Percentiles rank a stretch among this genome's conserved stretches.
Conservation (phyloP, 2,797 vertebrate species). For the Chelmon rostratus region DNA sequence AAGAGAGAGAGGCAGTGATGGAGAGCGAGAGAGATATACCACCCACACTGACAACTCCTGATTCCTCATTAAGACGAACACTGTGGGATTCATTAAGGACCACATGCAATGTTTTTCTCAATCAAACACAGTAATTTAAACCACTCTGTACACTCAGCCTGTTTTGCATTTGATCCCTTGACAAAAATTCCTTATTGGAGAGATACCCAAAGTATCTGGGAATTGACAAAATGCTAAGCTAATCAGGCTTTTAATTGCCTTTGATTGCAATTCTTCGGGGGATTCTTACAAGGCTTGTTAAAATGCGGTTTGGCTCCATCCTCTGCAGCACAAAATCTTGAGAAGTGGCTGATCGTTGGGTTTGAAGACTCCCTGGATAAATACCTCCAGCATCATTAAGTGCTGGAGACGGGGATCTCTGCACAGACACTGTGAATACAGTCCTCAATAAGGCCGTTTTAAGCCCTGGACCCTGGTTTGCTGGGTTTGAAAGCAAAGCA, state of each 20-base stretch:
- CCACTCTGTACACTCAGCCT: background rate
- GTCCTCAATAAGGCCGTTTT: background rate
- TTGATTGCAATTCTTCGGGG: conserved; percentile 53
- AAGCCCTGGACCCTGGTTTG: background rate
- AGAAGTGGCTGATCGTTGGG: conserved; percentile 17
- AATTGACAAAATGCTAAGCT: conserved; percentile 55
- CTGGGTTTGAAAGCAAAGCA: background rate
- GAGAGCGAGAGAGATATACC: conserved; percentile 14
- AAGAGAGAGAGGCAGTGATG: conserved; percentile 3
- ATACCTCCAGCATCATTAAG: conserved; percentile 8
- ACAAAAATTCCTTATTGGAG: conserved; percentile 16
- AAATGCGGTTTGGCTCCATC: conserved; percentile 41
- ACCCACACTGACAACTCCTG: conserved; percentile 26
- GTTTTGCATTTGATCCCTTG: conserved; percentile 25
- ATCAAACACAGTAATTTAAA: conserved; percentile 45
- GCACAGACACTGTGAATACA: background rate
- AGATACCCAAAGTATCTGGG: conserved; percentile 33
- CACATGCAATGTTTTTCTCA: conserved; percentile 25
- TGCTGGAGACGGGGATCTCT: background rate
- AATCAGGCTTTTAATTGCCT: conserved; percentile 67
- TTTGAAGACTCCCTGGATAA: conserved; percentile 42
- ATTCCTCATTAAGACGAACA: conserved; percentile 47
- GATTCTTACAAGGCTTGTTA: conserved; percentile 56
- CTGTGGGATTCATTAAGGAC: conserved; percentile 51
- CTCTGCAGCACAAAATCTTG: conserved; percentile 12